These are phyloP conservation scores for Microcebus jonahi DNA, from an alignment of 2,113 vertebrate species.

Conservation along the genomic window DNA sequence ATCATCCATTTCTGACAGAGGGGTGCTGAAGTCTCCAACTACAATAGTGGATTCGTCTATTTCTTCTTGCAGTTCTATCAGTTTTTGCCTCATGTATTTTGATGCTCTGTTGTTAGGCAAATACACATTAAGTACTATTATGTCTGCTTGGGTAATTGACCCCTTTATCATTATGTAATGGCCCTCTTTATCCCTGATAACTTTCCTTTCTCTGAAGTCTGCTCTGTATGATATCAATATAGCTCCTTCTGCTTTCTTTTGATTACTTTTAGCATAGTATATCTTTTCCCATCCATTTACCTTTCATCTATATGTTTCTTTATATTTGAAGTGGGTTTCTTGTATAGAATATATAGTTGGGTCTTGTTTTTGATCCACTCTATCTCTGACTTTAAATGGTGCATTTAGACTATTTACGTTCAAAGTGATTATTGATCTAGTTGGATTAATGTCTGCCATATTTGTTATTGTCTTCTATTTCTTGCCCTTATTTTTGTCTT, in stretches of 20 bases:
- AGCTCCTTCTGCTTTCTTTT: neutral
- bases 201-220: neutral
- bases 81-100: neutral
- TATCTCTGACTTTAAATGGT: neutral
- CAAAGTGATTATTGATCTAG: neutral
- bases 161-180: neutral
- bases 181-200: neutral
- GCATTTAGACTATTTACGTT: neutral
- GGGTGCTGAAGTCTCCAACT: neutral
- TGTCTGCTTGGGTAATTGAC: neutral
- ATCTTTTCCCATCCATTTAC: neutral
- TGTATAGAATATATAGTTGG: neutral
- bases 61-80: neutral
- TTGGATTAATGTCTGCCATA: neutral
- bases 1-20: neutral
- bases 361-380: neutral
- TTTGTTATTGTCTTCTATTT: neutral
- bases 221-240: neutral
- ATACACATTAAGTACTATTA: neutral
- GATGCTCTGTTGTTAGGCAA: neutral
- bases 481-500: neutral
- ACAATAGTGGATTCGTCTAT: neutral
- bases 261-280: neutral
- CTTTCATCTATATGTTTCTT: neutral
- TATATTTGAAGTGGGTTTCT: neutral